Conservation (phyloP, 2,797 vertebrate species). For the Scleropages formosus region DNA sequence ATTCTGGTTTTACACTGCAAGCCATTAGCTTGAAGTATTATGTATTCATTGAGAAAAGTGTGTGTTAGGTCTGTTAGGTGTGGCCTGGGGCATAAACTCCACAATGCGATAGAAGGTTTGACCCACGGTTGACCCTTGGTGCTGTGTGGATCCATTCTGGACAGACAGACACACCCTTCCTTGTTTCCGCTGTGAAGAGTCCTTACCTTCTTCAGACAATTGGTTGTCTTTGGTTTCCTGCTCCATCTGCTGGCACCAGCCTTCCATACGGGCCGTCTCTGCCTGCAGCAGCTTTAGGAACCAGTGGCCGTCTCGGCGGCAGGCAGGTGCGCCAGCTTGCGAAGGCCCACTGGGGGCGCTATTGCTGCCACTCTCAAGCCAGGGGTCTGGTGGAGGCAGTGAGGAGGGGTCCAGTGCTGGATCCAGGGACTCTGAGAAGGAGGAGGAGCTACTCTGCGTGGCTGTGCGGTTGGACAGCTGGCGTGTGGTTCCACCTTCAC, state of each 20-base stretch:
- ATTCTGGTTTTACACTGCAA: slow-evolving; percentile 62
- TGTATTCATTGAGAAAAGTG: slow-evolving; percentile 48
- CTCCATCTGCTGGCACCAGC: slow-evolving; percentile 99
- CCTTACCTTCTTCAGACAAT: slow-evolving; percentile 92
- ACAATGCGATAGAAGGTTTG: too few species aligned
- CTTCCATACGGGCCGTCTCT: slow-evolving; percentile 92
- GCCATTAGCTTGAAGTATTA: slow-evolving; percentile 60
- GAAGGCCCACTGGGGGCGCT: slow-evolving; percentile 67
- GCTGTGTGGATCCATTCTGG: not conserved
- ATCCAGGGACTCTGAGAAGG: slow-evolving; percentile 93
- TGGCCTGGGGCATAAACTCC: too few species aligned
- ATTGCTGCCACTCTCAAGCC: slow-evolving; percentile 86
- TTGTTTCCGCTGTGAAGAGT: not conserved
- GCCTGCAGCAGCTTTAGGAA: slow-evolving; percentile 97
- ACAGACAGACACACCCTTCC: not conserved
- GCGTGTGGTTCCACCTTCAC: slow-evolving; percentile 61
- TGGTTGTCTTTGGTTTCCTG: slow-evolving; percentile 97
- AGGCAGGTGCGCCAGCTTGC: slow-evolving; percentile 61
- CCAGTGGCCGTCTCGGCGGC: slow-evolving; percentile 92
- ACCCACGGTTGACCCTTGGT: not conserved
- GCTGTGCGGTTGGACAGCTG: slow-evolving; percentile 81
- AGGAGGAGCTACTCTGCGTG: slow-evolving; percentile 87
- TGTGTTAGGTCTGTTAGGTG: slow-evolving; percentile 22
- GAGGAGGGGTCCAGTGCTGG: slow-evolving; percentile 91
- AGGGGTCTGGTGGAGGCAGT: slow-evolving; percentile 92